Conservation (phyloP, 2,797 vertebrate species). For the Otolemur crassicaudatus region DNA sequence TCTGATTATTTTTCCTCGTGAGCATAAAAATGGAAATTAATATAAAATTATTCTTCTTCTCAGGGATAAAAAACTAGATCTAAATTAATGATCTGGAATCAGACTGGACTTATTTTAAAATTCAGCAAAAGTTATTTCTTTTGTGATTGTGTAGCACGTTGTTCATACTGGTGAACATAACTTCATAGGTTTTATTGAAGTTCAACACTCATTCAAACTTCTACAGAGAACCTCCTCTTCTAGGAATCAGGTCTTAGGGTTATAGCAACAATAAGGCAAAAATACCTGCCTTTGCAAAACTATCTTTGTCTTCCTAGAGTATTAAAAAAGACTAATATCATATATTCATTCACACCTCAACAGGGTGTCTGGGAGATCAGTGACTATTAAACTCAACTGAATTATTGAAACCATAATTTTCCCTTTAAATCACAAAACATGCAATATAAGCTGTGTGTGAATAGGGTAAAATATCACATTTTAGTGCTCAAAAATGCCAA, state of each 20-base stretch:
- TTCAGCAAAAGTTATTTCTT: background rate
- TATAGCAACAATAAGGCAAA: background rate
- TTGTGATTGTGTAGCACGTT: background rate
- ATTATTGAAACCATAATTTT: background rate
- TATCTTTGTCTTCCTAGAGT: background rate
- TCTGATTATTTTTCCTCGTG: background rate
- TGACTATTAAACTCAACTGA: background rate
- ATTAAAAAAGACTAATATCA: background rate
- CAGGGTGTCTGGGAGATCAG: background rate
- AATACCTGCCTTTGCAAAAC: background rate
- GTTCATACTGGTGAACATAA: background rate
- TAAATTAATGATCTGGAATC: background rate
- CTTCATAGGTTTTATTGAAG: too few species aligned
- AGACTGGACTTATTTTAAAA: background rate
- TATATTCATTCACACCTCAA: background rate
- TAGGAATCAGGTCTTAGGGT: background rate
- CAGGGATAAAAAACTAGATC: background rate
- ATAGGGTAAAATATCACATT: background rate
- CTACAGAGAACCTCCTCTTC: background rate
- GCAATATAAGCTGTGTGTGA: background rate
- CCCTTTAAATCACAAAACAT: background rate
- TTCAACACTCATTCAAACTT: background rate
- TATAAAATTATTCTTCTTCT: background rate
- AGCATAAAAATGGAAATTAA: background rate
- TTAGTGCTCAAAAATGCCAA: background rate